Base-by-base conservation (phyloP, 2,888 invertebrate genomes). In the Dryococelus australis region DNA sequence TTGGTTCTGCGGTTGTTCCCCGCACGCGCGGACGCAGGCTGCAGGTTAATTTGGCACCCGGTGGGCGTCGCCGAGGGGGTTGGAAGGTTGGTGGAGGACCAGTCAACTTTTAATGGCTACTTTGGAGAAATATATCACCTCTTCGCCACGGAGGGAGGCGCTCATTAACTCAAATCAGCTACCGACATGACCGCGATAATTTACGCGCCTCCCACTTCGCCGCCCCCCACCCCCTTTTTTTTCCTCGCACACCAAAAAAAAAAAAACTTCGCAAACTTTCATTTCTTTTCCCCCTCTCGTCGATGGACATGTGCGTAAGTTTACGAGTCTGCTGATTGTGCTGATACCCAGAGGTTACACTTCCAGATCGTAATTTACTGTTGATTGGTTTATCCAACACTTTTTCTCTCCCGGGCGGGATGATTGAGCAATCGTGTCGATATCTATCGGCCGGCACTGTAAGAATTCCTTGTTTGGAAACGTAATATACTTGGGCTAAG, bases 91-190 rank as follows among this genome's bases (percentile, higher is more conserved):
- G 24, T 12, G 65, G n/a, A n/a, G 65, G 65, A 8, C 35, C 65
- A n/a, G 65, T 65, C 65, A 6, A 65, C 20, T n/a, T 65, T 65
- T 65, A 65, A 65, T 65, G 65, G 65, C 65, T 65, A 65, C 65
- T 65, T 65, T 16, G 65, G 65, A 65, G 65, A n/a, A 65, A 65
- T 65, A 65, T 65, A 65, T 65, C 65, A 65, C 65, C 65, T 65
- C 65, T n/a, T 65, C 24, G 65, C 65, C 65, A 2, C 65, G 65
- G 65, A n/a, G 24, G 65, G 65, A 65, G 47, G 47, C 65, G 65
- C n/a, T 65, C 65, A 65, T 65, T 65, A 65, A 65, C 65, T 65
- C 65, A n/a, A 20, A 20, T 65, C 65, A n/a, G 65, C 65, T 65
- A 65, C 65, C 65, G 65, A 65, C 65, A 0, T 65, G 65, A 65